Conservation (phyloP, 2,797 vertebrate genomes). For the Enoplosus armatus region DNA sequence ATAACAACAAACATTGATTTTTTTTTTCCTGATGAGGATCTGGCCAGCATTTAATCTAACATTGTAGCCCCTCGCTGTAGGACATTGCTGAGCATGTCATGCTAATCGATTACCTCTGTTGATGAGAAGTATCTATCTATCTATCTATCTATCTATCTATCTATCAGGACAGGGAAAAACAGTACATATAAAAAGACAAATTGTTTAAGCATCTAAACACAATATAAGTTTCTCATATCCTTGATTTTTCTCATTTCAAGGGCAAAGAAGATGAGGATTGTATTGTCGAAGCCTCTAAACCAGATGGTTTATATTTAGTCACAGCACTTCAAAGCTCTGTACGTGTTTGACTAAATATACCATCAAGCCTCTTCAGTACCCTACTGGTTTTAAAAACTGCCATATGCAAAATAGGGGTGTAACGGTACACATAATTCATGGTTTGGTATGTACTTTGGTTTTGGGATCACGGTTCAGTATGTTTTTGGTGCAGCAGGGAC, state of each 20-base stretch:
- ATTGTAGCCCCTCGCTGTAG: constrained; percentile 93
- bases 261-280: constrained; percentile 89
- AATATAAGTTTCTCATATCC: constrained; percentile 48
- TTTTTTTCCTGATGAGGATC: constrained; percentile 94
- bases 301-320: constrained; percentile 90
- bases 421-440: no score
- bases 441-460: no score
- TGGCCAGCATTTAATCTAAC: constrained; percentile 98
- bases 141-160: constrained; percentile 3
- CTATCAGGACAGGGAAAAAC: constrained; percentile 1
- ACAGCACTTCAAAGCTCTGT: constrained; percentile 91
- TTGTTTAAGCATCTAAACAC: constrained; percentile 9
- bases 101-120: constrained; percentile 90
- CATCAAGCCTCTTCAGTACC: constrained; percentile 82
- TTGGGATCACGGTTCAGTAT: no score
- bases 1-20: constrained; percentile 97
- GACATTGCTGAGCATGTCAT: constrained; percentile 93
- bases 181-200: not conserved
- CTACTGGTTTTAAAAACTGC: no score
- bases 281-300: constrained; percentile 90
- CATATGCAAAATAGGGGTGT: not conserved
- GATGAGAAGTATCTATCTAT: constrained; percentile 45
- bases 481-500: no score
- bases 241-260: constrained; percentile 89
- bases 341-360: constrained; percentile 88